These are phyloP conservation scores for Mylabris sibirica DNA, from an alignment of 2,888 invertebrate genomes.

Conservation along the genomic window DNA sequence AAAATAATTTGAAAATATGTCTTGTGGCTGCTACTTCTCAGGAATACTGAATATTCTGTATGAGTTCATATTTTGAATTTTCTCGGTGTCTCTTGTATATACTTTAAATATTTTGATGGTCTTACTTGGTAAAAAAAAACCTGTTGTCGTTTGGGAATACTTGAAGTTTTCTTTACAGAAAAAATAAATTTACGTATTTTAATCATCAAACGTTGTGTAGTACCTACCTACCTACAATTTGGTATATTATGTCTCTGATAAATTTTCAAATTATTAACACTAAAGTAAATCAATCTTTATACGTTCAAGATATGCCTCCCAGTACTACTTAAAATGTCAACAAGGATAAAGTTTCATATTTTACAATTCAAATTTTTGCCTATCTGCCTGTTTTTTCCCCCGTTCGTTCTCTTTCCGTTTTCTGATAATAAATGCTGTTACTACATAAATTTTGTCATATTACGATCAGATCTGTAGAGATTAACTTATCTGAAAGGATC, in stretches of 20 bases:
- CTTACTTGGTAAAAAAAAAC: background rate
- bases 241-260: no score
- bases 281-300: slow-evolving; percentile 11
- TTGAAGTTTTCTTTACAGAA: background rate
- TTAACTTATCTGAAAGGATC: slow-evolving; percentile 2
- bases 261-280: background rate
- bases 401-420: background rate
- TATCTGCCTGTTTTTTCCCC: background rate
- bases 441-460: background rate
- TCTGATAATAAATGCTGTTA: background rate
- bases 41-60: background rate
- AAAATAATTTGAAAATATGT: background rate
- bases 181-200: background rate
- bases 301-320: background rate
- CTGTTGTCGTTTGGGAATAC: background rate
- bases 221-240: no score
- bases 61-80: background rate
- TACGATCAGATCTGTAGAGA: background rate
- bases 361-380: slow-evolving; percentile 10
- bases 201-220: background rate
- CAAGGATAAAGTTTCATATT: slow-evolving; percentile 7
- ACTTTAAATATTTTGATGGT: background rate
- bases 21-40: background rate
- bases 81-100: background rate
- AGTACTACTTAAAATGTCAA: background rate